Conservation (phyloP, 2,113 vertebrate genomes). For the Nothoprocta perdicaria region DNA sequence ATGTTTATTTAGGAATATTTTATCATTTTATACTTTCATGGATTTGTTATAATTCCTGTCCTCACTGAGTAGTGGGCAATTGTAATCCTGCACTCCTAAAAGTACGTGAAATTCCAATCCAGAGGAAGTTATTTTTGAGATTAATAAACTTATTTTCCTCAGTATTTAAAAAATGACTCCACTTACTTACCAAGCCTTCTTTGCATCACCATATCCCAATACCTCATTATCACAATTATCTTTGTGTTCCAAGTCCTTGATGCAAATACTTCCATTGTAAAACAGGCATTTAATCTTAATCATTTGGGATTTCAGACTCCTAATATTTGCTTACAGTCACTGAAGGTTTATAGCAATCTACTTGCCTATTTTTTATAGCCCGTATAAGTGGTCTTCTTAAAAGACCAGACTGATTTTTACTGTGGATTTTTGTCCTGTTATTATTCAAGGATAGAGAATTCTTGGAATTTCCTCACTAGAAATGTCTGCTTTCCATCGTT, state of each 20-base stretch:
- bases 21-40: neutral
- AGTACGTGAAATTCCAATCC: neutral
- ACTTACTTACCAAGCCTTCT: neutral
- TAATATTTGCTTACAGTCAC: neutral
- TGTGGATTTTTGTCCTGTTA: neutral
- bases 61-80: neutral
- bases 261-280: neutral
- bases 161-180: neutral
- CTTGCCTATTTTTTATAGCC: neutral
- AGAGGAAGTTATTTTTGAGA: neutral
- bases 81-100: neutral
- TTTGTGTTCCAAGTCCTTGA: rapidly evolving
- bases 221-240: neutral
- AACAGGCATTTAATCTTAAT: neutral
- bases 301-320: neutral
- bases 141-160: neutral
- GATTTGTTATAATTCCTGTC: neutral
- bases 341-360: neutral
- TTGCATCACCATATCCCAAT: neutral
- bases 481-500: neutral
- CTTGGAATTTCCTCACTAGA: neutral
- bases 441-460: neutral
- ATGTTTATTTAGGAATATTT: neutral
- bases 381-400: neutral
- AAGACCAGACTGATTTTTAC: neutral